Conservation (phyloP, 2,888 invertebrate species). For the Melipona beecheii region DNA sequence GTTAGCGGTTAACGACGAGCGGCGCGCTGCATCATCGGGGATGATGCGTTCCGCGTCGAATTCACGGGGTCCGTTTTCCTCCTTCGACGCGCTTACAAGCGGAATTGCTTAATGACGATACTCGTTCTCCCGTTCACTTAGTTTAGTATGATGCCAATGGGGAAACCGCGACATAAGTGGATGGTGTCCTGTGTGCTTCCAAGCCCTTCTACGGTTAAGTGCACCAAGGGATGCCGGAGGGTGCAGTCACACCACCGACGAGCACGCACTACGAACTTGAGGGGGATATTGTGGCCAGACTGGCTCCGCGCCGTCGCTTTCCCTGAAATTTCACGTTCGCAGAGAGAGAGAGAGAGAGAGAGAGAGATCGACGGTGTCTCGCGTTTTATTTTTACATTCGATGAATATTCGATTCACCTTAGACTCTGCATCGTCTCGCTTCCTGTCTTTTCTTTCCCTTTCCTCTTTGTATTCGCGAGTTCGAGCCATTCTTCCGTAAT, state of each 20-base stretch:
- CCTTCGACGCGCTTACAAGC: slow-evolving; percentile 66
- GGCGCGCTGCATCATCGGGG: slow-evolving; percentile 8
- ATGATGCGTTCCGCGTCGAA: slow-evolving; percentile 45
- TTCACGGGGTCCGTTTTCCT: slow-evolving; percentile 55
- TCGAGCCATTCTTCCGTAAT: background rate
- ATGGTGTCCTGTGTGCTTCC: slow-evolving; percentile 75
- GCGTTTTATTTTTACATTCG: background rate
- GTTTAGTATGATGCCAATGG: slow-evolving; percentile 74
- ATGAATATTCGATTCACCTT: slow-evolving; percentile 26
- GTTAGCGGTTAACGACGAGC: slow-evolving; percentile 33
- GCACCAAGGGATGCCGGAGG: slow-evolving; percentile 72
- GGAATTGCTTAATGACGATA: slow-evolving; percentile 77
- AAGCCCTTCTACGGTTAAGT: slow-evolving; percentile 75
- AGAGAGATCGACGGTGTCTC: background rate
- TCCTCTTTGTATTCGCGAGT: background rate
- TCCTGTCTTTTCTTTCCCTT: too few relatives aligned
- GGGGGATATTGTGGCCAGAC: slow-evolving; percentile 47
- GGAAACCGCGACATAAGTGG: slow-evolving; percentile 78
- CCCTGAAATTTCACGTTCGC: slow-evolving; percentile 33
- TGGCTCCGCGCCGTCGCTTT: slow-evolving; percentile 35
- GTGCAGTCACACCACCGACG: slow-evolving; percentile 68
- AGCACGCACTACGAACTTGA: slow-evolving; percentile 55
- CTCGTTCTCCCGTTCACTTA: slow-evolving; percentile 78
- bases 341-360: background rate
- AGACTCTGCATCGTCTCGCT: background rate